Evolutionary conservation across 2,888 invertebrate genomes (phyloP).

Genomic region (Tanytarsus gracilentus): DNA sequence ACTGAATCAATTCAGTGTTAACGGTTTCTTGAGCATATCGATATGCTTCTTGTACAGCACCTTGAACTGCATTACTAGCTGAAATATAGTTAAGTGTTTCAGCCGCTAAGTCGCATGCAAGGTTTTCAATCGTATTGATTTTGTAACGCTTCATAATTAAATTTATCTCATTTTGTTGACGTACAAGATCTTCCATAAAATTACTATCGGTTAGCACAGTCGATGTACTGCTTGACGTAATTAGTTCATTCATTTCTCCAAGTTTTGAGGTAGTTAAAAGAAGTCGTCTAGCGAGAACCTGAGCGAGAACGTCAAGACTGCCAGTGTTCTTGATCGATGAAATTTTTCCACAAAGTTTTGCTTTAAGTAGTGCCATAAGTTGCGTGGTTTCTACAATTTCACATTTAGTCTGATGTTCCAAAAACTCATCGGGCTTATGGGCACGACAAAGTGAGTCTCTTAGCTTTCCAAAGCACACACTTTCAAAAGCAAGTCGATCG

Average conservation of each 20-base stretch:
- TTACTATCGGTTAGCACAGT: constrained; percentile 34
- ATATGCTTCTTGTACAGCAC: constrained; percentile 65
- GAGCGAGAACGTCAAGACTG: constrained; percentile 62
- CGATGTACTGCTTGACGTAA: constrained; percentile 34
- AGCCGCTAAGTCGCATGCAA: constrained; percentile 60
- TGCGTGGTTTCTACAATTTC: constrained; percentile 69
- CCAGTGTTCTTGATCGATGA: constrained; percentile 43
- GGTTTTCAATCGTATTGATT: constrained; percentile 56
- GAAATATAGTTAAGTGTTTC: constrained; percentile 57
- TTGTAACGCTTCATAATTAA: constrained; percentile 56
- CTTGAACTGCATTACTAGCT: constrained; percentile 50
- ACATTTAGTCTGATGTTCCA: constrained; percentile 53
- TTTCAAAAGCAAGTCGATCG: constrained; percentile 72
- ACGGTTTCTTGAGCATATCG: constrained; percentile 65
- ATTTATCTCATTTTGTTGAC: constrained; percentile 54
- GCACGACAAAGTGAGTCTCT: constrained; percentile 56
- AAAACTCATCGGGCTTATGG: constrained; percentile 50
- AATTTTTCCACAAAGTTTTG: constrained; percentile 52
- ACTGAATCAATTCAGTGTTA: constrained; percentile 64
- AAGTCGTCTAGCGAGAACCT: constrained; percentile 64
- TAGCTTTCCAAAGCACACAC: constrained; percentile 59
- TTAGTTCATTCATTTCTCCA: constrained; percentile 40
- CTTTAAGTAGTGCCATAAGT: constrained; percentile 61
- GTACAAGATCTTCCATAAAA: constrained; percentile 40
- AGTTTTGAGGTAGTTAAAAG: constrained; percentile 40